Evolutionary conservation across 64 coral and sea anemone genomes (phyloP), one percentile per base, ranked within the genome.

Genomic region (Anthopleura sola): DNA sequence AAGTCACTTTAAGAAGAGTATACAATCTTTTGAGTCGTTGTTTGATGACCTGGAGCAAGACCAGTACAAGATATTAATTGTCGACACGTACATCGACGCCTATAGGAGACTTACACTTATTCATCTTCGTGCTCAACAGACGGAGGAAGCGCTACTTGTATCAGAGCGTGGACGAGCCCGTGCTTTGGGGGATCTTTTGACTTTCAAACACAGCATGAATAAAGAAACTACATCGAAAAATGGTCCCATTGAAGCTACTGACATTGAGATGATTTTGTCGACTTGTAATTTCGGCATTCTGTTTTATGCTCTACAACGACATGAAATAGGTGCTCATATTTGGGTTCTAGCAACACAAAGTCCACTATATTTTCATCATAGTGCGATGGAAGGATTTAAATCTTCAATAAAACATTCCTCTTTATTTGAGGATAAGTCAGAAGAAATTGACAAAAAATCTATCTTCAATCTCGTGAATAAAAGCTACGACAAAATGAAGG

Each of bases 41-140:
- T 60, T 60, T 60, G 57, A 60, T 60, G 57, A 60, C 57, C 57
- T 60, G 57, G 57, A 60, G 20, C 57, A 60, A 60, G 57, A 60
- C 57, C 57, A 60, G 24, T 60, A 60, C 21, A 60, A 60, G 57
- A 60, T 60, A 60, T 13, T 24, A 6, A 60, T 60, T n/a, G 57
- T 60, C 21, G 57, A 60, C 3, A 60, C 57, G 57, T 60, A 0
- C 57, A 60, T 60, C 57, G 57, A 0, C 0, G 20, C 7, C 57
- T 60, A 60, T 20, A 60, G 2, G 0, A 24, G 0, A 60, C 0
- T 60, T 20, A 24, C 57, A 60, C 57, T n/a, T 11, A 20, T 60
- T 60, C 24, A 60, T 60, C 20, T 60, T 24, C 0, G 24, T 2
- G 24, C 57, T n/a, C 6, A 60, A 60, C 57, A 60, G 12, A 60